Percentiles rank a stretch among this genome's conserved stretches.
These are phyloP conservation scores for Ferdinandea cuprea DNA, from an alignment of 2,888 invertebrate genomes.

Conservation along the genomic window DNA sequence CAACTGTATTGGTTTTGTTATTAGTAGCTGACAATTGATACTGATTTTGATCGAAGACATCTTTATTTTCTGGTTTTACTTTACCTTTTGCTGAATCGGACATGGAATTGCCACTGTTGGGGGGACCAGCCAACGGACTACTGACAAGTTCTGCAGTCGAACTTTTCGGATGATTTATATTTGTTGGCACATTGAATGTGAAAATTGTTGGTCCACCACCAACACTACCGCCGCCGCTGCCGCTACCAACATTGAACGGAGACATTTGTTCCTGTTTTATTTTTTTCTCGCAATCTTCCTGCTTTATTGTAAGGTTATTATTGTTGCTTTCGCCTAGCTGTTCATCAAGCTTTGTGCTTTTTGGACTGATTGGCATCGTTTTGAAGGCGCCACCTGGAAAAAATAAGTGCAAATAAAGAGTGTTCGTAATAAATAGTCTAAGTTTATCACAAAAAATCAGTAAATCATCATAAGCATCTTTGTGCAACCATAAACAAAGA, in stretches of 20 bases:
- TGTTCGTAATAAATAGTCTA: no score
- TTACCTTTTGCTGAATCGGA: slow-evolving; percentile 68
- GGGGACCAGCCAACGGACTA: slow-evolving; percentile 44
- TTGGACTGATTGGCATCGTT: slow-evolving; percentile 88
- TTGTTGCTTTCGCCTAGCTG: slow-evolving; percentile 57
- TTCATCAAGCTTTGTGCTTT: slow-evolving; percentile 82
- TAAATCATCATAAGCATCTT: not conserved
- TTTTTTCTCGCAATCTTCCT: slow-evolving; percentile 77
- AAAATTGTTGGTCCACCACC: slow-evolving; percentile 77
- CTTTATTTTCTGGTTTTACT: slow-evolving; percentile 54
- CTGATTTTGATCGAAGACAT: slow-evolving; percentile 47
- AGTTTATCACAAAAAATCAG: not conserved
- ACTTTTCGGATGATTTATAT: slow-evolving; percentile 74
- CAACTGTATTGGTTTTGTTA: slow-evolving; percentile 53
- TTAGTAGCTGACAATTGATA: slow-evolving; percentile 59
- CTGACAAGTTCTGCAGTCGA: slow-evolving; percentile 41
- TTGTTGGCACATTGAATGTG: slow-evolving; percentile 82
- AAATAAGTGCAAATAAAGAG: not conserved
- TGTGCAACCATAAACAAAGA: no score
- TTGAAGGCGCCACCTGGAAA: slow-evolving; percentile 92
- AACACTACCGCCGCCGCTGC: slow-evolving; percentile 41
- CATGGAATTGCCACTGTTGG: slow-evolving; percentile 20
- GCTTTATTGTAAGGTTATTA: slow-evolving; percentile 60
- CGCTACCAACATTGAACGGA: slow-evolving; percentile 80
- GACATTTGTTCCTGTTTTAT: slow-evolving; percentile 82